Percentiles rank a stretch among this genome's conserved stretches.
phyloP scores from a whole-genome alignment of 92 coral and sea anemone species.

The Heliopora coerulea region DNA sequence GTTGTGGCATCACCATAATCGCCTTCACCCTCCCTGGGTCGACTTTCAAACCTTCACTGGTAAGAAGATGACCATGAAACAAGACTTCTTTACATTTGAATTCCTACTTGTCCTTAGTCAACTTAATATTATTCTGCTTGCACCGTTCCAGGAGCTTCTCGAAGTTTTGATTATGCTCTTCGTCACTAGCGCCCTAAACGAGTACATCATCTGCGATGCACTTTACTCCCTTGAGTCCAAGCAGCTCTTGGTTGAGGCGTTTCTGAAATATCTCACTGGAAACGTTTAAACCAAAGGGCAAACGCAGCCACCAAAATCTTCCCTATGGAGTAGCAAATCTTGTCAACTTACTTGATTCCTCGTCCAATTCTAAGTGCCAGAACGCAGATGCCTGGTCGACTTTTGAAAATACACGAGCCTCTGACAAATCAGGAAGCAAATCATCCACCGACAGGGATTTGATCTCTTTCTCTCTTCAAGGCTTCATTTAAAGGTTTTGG shows the following conservation, averaged over 20 bases:
- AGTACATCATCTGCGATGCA: slow-evolving; percentile 54
- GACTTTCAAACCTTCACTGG: background rate
- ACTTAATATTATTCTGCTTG: background rate
- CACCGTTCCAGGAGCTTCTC: background rate
- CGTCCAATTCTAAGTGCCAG: slow-evolving; percentile 55
- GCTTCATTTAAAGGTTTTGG: background rate
- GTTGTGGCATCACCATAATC: too few relatives aligned
- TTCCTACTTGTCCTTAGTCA: background rate
- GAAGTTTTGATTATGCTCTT: background rate
- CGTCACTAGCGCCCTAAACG: slow-evolving; percentile 42
- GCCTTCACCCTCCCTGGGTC: slow-evolving; percentile 11
- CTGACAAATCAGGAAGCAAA: slow-evolving; percentile 11
- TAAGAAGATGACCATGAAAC: slow-evolving; percentile 5
- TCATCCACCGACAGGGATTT: slow-evolving; percentile 33
- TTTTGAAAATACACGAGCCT: background rate
- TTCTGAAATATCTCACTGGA: slow-evolving; percentile 54
- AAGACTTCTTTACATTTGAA: background rate
- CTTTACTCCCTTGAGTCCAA: slow-evolving; percentile 48
- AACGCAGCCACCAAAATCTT: slow-evolving; percentile 50
- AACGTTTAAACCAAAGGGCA: slow-evolving; percentile 50
- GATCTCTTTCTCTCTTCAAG: background rate
- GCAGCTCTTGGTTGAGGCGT: slow-evolving; percentile 46
- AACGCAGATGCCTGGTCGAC: background rate
- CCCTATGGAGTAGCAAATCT: slow-evolving; percentile 58
- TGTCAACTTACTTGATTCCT: slow-evolving; percentile 51